phyloP scores from a whole-genome alignment of 2,888 invertebrate genomes.

The Dorcus hopei region DNA sequence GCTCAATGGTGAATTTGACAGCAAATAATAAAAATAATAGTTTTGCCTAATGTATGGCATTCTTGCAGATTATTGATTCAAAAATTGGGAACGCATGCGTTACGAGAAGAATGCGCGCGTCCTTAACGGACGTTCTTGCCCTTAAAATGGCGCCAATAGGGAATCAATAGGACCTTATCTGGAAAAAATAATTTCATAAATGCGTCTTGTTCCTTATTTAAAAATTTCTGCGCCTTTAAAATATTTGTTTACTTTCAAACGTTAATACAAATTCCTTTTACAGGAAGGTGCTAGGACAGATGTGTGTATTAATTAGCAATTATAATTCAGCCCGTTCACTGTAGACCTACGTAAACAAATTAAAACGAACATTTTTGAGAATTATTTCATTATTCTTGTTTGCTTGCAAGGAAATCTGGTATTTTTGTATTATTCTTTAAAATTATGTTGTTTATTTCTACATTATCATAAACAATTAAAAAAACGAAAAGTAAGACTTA shows the following conservation, averaged over 20 bases:
- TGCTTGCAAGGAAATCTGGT: too few relatives aligned
- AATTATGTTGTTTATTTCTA: too few relatives aligned
- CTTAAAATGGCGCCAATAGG: slow-evolving; percentile 18
- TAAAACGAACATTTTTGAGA: background rate
- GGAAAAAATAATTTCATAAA: background rate
- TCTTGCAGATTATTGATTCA: slow-evolving; percentile 16
- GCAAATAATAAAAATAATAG: too few relatives aligned
- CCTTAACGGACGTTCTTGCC: slow-evolving; percentile 4
- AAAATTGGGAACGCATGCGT: slow-evolving; percentile 17
- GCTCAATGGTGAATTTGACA: too few relatives aligned
- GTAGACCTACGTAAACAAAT: background rate
- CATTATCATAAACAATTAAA: too few relatives aligned
- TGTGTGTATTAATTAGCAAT: slow-evolving; percentile 15
- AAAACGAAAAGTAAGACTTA: too few relatives aligned
- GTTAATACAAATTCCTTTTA: too few relatives aligned
- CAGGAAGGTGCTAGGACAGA: slow-evolving; percentile 10
- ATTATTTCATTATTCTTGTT: too few relatives aligned
- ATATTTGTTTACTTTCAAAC: too few relatives aligned
- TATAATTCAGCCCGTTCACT: slow-evolving; percentile 5
- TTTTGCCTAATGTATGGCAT: background rate
- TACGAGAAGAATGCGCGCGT: slow-evolving; percentile 7
- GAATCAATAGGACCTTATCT: slow-evolving; percentile 14
- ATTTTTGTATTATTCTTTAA: too few relatives aligned
- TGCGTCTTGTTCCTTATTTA: background rate
- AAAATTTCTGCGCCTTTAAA: too few relatives aligned